These are phyloP conservation scores for Protobothrops mucrosquamatus DNA, from an alignment of 2,113 vertebrate species.

Conservation along the genomic window DNA sequence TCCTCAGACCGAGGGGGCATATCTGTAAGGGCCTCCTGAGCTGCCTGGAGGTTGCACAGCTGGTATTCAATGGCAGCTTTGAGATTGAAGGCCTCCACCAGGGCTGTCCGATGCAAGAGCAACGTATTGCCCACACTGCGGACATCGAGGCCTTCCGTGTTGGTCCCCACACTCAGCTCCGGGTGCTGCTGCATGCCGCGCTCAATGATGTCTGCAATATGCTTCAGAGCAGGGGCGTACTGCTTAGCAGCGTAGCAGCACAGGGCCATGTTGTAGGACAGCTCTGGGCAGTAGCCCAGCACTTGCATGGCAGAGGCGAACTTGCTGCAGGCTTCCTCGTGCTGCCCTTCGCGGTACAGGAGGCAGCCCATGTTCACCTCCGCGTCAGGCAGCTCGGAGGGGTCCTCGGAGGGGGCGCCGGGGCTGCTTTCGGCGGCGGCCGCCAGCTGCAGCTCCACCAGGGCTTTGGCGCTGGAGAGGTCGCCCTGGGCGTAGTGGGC, in stretches of 20 bases:
- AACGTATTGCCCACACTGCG: slow-evolving; percentile 93
- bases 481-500: slow-evolving; percentile 92
- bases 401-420: neutral
- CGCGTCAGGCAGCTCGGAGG: slow-evolving; percentile 76
- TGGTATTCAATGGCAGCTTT: slow-evolving; percentile 95
- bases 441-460: slow-evolving; percentile 85
- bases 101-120: slow-evolving; percentile 87
- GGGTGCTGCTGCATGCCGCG: slow-evolving; percentile 89
- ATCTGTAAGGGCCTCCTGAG: slow-evolving; percentile 88
- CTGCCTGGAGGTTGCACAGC: slow-evolving; percentile 79
- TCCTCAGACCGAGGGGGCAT: slow-evolving; percentile 93
- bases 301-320: slow-evolving; percentile 84
- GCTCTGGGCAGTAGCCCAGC: slow-evolving; percentile 81
- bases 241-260: slow-evolving; percentile 86
- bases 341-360: slow-evolving; percentile 86
- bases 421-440: neutral
- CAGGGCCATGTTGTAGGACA: slow-evolving; percentile 91
- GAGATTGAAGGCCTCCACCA: slow-evolving; percentile 96
- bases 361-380: slow-evolving; percentile 88
- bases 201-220: slow-evolving; percentile 87
- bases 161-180: slow-evolving; percentile 90
- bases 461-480: slow-evolving; percentile 81
- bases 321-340: slow-evolving; percentile 87
- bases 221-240: slow-evolving; percentile 80
- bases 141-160: slow-evolving; percentile 88